Evolutionary conservation across 2,888 invertebrate species (phyloP).

Genomic region (Apamea anceps): DNA sequence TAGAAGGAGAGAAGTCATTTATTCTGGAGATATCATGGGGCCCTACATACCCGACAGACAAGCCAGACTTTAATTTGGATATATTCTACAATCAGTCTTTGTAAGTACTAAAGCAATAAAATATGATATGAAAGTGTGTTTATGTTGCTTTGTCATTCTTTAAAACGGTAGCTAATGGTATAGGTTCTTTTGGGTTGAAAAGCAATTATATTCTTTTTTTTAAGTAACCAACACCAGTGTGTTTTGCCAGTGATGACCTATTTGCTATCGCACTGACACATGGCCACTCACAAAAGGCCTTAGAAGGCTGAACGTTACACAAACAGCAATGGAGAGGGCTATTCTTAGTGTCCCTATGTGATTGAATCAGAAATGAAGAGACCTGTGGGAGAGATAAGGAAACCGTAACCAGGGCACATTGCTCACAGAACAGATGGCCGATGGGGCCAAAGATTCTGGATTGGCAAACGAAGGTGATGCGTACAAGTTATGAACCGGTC

Average conservation of each 20-base stretch:
- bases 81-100: slow-evolving; percentile 98
- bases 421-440: not conserved
- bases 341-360: not conserved
- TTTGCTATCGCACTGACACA: not conserved
- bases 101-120: slow-evolving; percentile 89
- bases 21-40: slow-evolving; percentile 97
- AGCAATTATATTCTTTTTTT: not conserved
- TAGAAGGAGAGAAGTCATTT: slow-evolving; percentile 96
- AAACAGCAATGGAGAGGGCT: not conserved
- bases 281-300: not conserved
- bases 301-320: not conserved
- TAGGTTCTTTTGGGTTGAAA: not conserved
- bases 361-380: not conserved
- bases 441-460: not conserved
- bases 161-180: too few relatives aligned
- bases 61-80: slow-evolving; percentile 95
- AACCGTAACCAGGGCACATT: not conserved
- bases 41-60: slow-evolving; percentile 95
- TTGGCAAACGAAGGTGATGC: too few relatives aligned
- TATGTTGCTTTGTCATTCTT: not conserved
- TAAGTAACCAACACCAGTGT: too few relatives aligned
- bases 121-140: not conserved
- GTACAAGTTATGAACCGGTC: too few relatives aligned
- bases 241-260: too few relatives aligned
- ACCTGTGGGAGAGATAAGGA: not conserved